Percentiles rank a stretch among this genome's conserved stretches.
These are phyloP conservation scores for Tachysurus vachellii DNA, from an alignment of 2,113 vertebrate species.

Conservation along the genomic window DNA sequence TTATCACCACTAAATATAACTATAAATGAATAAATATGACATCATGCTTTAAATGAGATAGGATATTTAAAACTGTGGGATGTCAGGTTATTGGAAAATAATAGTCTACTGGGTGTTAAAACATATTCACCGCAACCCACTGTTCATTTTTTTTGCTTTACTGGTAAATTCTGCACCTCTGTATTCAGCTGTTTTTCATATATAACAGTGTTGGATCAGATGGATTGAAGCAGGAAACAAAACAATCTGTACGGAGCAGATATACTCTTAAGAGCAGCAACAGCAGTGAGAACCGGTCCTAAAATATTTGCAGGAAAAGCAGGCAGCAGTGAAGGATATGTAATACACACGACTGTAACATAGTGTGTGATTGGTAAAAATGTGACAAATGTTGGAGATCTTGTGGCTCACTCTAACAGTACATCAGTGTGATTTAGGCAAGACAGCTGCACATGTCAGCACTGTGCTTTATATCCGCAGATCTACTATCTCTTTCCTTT, in stretches of 20 bases:
- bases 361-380: conserved; percentile 14
- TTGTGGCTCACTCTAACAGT: conserved; percentile 16
- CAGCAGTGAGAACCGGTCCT: not conserved
- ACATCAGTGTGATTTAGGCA: conserved; percentile 28
- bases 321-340: not conserved
- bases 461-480: not conserved
- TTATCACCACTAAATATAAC: not conserved
- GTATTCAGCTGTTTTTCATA: not conserved
- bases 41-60: not conserved
- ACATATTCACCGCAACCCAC: not conserved
- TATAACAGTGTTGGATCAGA: not conserved
- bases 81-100: not conserved
- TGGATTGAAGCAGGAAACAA: not conserved
- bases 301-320: not conserved
- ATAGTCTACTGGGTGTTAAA: not conserved
- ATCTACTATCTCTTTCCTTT: conserved; percentile 15
- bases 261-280: not conserved
- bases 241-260: not conserved
- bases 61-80: not conserved
- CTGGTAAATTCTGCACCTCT: not conserved
- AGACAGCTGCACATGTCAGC: conserved; percentile 23
- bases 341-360: not conserved
- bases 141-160: not conserved
- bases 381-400: conserved; percentile 16
- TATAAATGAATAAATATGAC: not conserved